Evolutionary conservation across 2,888 invertebrate species (phyloP).

Genomic region (Macropis europaea): DNA sequence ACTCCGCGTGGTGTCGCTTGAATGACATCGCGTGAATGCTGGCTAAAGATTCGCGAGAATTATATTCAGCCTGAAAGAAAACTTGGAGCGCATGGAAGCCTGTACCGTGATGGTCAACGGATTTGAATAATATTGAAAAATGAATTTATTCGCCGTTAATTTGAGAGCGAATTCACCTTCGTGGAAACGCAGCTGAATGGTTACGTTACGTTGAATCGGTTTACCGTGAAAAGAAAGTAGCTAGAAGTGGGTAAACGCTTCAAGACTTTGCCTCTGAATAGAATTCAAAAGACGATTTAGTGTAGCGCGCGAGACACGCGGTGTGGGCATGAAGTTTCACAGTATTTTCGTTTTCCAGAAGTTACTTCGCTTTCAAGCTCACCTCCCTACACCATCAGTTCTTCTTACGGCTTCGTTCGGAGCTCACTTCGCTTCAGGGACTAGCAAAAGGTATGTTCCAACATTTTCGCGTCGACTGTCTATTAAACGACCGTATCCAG

Average conservation of each 20-base stretch:
- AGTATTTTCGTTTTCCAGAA: slow-evolving; percentile 80
- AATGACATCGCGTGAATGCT: background rate
- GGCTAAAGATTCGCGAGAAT: background rate
- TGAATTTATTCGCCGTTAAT: background rate
- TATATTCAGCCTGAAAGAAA: background rate
- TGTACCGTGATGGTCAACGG: background rate
- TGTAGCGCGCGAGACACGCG: background rate
- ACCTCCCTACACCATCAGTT: slow-evolving; percentile 90
- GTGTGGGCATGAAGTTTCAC: background rate
- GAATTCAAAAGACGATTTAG: background rate
- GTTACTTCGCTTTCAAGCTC: slow-evolving; percentile 88
- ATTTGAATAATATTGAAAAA: background rate
- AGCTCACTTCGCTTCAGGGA: slow-evolving; percentile 83
- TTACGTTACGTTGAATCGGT: background rate
- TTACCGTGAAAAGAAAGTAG: background rate
- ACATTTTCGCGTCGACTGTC: background rate
- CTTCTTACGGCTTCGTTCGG: slow-evolving; percentile 87
- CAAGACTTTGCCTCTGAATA: background rate
- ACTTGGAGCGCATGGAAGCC: background rate
- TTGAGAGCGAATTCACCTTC: background rate
- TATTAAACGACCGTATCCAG: no score
- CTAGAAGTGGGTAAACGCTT: background rate
- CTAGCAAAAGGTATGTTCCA: slow-evolving; percentile 74
- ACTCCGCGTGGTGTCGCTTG: background rate
- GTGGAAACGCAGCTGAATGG: background rate